A percentile compares a stretch with the other conserved stretches of the same genome.
phyloP scores from a whole-genome alignment of 2,113 vertebrate species.

The Sorex araneus region DNA sequence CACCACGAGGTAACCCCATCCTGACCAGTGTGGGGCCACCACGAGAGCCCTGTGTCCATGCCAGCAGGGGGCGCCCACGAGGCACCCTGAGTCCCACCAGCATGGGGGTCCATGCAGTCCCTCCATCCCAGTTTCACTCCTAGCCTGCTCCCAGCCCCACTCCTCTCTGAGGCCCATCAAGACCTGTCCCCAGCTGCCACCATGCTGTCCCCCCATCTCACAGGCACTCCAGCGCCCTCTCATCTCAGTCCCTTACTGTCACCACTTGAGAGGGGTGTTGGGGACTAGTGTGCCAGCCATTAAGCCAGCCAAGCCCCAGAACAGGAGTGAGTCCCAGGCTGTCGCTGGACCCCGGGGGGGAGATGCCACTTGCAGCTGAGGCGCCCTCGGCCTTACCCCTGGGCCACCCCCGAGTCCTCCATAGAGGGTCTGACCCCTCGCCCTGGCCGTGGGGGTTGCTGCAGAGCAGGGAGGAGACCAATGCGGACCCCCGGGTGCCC shows the following conservation, averaged over 20 bases:
- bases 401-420: not conserved
- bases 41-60: accelerated
- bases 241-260: accelerated
- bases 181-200: not conserved
- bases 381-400: not conserved
- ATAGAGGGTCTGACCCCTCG: no score
- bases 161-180: not conserved
- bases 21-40: accelerated
- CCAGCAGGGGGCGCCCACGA: accelerated
- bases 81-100: not conserved
- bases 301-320: accelerated
- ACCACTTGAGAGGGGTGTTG: accelerated
- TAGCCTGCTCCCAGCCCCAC: not conserved
- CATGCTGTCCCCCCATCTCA: not conserved
- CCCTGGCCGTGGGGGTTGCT: not conserved
- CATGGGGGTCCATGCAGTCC: not conserved
- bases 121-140: not conserved
- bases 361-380: not conserved
- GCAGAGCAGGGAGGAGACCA: not conserved
- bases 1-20: conserved; percentile 92
- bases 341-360: not conserved
- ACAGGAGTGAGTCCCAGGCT: not conserved
- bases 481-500: no score
- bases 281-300: not conserved
- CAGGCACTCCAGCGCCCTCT: not conserved